phyloP scores from a whole-genome alignment of 2,888 invertebrate species.

The Crossocerus cetratus region DNA sequence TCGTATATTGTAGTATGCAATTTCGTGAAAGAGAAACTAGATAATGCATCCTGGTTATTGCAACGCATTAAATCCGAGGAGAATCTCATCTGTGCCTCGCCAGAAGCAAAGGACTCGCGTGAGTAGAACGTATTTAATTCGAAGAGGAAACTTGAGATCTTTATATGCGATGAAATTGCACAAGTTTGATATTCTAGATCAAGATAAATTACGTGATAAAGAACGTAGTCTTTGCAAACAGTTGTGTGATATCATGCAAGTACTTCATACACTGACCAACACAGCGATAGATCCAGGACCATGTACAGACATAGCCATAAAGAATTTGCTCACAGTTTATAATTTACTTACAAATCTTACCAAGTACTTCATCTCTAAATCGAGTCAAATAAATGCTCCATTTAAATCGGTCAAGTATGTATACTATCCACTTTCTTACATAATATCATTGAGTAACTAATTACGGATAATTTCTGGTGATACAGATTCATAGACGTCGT shows the following conservation, averaged over 20 bases:
- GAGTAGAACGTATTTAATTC: constrained; percentile 20
- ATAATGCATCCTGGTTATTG: constrained; percentile 67
- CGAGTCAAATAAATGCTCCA: constrained; percentile 76
- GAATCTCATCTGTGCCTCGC: constrained; percentile 49
- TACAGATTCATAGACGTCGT: constrained; percentile 66
- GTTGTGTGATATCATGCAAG: constrained; percentile 79
- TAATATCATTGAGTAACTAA: too few species aligned
- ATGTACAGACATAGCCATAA: constrained; percentile 79
- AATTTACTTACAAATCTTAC: constrained; percentile 79
- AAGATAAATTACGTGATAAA: constrained; percentile 73
- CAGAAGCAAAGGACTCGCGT: constrained; percentile 61
- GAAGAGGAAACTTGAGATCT: neutral
- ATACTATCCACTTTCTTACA: constrained; percentile 37
- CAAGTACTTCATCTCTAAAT: constrained; percentile 80
- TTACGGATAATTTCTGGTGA: neutral
- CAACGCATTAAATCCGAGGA: constrained; percentile 70
- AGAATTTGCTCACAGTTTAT: constrained; percentile 79
- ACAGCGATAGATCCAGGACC: constrained; percentile 78
- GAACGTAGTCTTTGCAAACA: constrained; percentile 81
- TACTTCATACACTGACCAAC: constrained; percentile 78
- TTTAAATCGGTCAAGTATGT: constrained; percentile 79
- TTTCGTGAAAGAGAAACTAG: constrained; percentile 72
- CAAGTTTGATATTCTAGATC: neutral
- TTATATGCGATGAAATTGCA: neutral
- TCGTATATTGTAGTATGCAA: constrained; percentile 74